Percentiles rank a stretch among this genome's conserved stretches.
phyloP scores from a whole-genome alignment of 2,797 vertebrate species.

The Heteromormyrus szaboi region DNA sequence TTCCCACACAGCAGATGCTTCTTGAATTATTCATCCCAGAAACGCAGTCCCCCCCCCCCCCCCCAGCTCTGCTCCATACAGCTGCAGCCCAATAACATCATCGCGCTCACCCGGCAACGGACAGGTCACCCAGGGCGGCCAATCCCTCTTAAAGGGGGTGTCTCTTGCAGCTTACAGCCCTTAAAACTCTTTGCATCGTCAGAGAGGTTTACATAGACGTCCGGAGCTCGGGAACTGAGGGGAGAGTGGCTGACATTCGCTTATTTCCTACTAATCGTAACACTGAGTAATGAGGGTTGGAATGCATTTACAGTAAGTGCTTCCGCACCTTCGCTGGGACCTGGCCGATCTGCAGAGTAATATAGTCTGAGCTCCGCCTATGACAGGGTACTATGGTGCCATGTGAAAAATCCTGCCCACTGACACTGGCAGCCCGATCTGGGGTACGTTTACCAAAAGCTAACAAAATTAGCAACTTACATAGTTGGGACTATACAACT shows the following conservation, averaged over 20 bases:
- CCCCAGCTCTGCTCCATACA: conserved; percentile 38
- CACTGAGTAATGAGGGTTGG: not conserved
- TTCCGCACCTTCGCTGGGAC: not conserved
- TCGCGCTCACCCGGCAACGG: conserved; percentile 43
- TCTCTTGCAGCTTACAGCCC: conserved; percentile 40
- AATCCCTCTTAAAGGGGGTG: conserved; percentile 35
- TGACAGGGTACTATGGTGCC: not conserved
- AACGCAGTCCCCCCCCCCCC: conserved; percentile 50
- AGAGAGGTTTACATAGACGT: not conserved
- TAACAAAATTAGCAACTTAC: not conserved
- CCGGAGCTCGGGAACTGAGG: not conserved
- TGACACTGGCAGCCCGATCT: not conserved
- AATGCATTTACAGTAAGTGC: not conserved
- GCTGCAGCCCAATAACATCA: conserved; percentile 62
- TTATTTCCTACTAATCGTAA: not conserved
- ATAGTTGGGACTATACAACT: not conserved
- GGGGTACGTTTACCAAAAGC: not conserved
- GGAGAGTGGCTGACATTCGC: not conserved
- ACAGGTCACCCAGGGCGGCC: conserved; percentile 52
- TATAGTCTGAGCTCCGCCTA: not conserved
- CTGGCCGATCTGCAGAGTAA: not conserved
- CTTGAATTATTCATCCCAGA: conserved; percentile 58
- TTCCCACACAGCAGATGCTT: conserved; percentile 45
- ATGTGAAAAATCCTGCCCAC: not conserved
- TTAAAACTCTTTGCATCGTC: not conserved